These are phyloP conservation scores for Thera britannica DNA, from an alignment of 2,888 invertebrate species.

Conservation along the genomic window DNA sequence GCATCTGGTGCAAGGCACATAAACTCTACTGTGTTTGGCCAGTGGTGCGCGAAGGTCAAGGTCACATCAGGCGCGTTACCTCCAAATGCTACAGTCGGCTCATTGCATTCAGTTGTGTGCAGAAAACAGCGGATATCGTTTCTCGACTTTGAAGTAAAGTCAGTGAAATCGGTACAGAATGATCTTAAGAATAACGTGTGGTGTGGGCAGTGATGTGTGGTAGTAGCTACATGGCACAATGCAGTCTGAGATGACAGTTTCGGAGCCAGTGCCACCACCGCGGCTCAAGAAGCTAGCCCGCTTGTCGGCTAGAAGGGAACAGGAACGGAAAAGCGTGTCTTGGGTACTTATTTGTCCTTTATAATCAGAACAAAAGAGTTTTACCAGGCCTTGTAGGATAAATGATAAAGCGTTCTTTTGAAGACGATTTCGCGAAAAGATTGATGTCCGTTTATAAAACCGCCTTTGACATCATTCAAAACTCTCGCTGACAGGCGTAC, in stretches of 20 bases:
- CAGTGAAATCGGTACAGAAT: conserved; percentile 61
- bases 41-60: conserved; percentile 79
- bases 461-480: conserved; percentile 54
- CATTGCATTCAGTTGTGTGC: conserved; percentile 47
- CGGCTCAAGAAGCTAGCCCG: conserved; percentile 77
- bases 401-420: conserved; percentile 34
- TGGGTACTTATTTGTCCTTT: conserved; percentile 61
- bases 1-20: conserved; percentile 70
- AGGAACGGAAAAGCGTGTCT: conserved; percentile 70
- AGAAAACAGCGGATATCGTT: conserved; percentile 48
- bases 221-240: conserved; percentile 45
- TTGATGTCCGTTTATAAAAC: conserved; percentile 51
- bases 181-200: conserved; percentile 47
- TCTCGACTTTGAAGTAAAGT: conserved; percentile 70
- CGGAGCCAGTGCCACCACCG: conserved; percentile 74
- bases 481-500: conserved; percentile 59
- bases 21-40: conserved; percentile 70
- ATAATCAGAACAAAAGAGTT: conserved; percentile 17
- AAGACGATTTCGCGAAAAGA: conserved; percentile 44
- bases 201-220: conserved; percentile 36
- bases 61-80: conserved; percentile 60
- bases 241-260: conserved; percentile 53
- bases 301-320: conserved; percentile 63
- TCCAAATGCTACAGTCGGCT: conserved; percentile 42
- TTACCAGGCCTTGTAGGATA: conserved; percentile 12